Evolutionary conservation across 2,113 vertebrate species (phyloP).

Genomic region (Erinaceus europaeus): DNA sequence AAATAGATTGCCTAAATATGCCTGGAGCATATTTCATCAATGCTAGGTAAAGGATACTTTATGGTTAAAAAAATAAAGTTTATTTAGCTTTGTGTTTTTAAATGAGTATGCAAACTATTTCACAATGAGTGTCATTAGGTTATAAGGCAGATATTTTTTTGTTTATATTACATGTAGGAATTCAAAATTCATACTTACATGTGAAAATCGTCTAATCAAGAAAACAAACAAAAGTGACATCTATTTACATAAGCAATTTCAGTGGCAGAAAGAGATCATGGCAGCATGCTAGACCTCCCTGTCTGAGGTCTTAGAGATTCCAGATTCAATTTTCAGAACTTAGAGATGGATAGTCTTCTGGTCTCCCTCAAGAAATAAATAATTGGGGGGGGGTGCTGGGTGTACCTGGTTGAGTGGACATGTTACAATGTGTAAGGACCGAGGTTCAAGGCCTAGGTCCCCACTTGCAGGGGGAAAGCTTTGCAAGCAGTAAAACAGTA

Average conservation of each 20-base stretch:
- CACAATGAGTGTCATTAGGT: background rate
- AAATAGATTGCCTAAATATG: background rate
- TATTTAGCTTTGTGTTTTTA: background rate
- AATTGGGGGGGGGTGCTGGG: too few species aligned
- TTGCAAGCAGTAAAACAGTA: too few species aligned
- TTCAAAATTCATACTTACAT: constrained; percentile 9
- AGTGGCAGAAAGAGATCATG: too few species aligned
- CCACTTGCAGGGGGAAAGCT: too few species aligned
- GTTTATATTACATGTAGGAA: background rate
- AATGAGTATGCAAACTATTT: background rate
- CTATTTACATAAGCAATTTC: constrained; percentile 19
- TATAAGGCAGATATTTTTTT: background rate
- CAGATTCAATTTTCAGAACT: too few species aligned
- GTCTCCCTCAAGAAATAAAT: too few species aligned
- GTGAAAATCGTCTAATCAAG: background rate
- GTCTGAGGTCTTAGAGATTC: too few species aligned
- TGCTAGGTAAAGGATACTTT: background rate
- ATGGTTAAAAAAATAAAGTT: background rate
- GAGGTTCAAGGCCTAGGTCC: too few species aligned
- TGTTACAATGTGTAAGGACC: too few species aligned
- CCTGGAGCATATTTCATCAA: background rate
- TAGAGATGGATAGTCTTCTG: too few species aligned
- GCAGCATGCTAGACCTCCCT: too few species aligned
- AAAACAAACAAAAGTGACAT: background rate
- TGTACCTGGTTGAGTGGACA: too few species aligned